Conservation (phyloP, 2,797 vertebrate species). For the Acestrorhynchus altus region DNA sequence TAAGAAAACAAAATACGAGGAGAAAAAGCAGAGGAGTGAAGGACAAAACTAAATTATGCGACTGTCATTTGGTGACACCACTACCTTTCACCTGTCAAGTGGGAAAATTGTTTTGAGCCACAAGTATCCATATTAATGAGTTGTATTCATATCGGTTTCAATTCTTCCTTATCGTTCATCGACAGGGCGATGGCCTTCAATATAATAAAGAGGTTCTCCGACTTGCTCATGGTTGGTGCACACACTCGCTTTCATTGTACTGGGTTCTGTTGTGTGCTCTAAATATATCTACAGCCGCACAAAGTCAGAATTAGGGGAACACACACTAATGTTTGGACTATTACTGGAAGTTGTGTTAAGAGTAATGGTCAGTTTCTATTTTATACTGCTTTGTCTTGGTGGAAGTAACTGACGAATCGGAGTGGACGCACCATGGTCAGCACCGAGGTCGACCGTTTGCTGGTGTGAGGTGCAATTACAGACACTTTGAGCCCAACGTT, state of each 20-base stretch:
- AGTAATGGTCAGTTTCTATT: no score
- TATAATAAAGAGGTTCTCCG: conserved; percentile 35
- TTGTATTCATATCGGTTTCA: conserved; percentile 26
- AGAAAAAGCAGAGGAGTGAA: conserved; percentile 22
- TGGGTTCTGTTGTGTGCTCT: not conserved
- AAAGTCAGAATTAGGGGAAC: no score
- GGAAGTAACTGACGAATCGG: no score
- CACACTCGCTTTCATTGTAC: not conserved
- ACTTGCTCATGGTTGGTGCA: not conserved
- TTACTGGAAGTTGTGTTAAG: no score
- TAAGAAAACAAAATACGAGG: conserved; percentile 49
- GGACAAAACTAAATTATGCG: conserved; percentile 35
- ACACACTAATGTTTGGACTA: no score
- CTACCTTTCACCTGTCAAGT: conserved; percentile 53
- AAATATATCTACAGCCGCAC: not conserved
- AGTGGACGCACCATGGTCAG: no score
- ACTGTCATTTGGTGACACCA: conserved; percentile 35
- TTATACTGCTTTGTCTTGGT: no score
- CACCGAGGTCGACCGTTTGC: no score
- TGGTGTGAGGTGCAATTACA: no score
- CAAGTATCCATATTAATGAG: conserved; percentile 52
- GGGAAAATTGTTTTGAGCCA: conserved; percentile 30
- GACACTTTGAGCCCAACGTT: no score
- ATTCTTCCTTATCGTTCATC: conserved; percentile 52
- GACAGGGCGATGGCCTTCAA: conserved; percentile 51